Conservation (phyloP, 2,113 vertebrate species). For the Indri indri region DNA sequence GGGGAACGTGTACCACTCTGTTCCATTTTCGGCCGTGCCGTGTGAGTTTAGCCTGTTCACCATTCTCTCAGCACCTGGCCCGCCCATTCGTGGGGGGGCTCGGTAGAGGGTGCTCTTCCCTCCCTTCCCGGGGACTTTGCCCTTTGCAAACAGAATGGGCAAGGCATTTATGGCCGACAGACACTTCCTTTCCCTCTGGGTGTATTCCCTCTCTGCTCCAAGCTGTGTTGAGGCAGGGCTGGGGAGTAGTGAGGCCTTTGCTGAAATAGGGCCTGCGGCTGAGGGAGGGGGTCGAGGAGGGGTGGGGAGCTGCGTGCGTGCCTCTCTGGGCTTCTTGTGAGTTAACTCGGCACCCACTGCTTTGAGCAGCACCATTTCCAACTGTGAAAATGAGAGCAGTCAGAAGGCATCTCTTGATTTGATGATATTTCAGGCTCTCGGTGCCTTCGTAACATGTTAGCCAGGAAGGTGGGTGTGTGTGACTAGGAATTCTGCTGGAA, state of each 20-base stretch:
- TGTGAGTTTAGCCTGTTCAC: not conserved
- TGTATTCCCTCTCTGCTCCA: not conserved
- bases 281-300: not conserved
- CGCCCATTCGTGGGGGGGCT: not conserved
- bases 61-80: not conserved
- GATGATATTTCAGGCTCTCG: not conserved
- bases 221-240: not conserved
- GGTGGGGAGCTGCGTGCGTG: not conserved
- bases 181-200: not conserved
- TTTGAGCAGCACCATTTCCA: not conserved
- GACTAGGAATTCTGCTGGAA: not conserved
- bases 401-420: not conserved
- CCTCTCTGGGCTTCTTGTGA: not conserved
- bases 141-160: not conserved
- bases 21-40: rapidly evolving
- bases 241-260: not conserved
- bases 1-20: rapidly evolving
- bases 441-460: not conserved
- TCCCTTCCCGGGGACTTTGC: not conserved
- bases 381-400: not conserved
- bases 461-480: no score
- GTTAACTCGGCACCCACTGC: not conserved
- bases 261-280: not conserved
- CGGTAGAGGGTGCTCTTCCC: rapidly evolving
- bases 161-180: not conserved